phyloP scores from a whole-genome alignment of 2,888 invertebrate species.

The Lamellibrachia satsuma region DNA sequence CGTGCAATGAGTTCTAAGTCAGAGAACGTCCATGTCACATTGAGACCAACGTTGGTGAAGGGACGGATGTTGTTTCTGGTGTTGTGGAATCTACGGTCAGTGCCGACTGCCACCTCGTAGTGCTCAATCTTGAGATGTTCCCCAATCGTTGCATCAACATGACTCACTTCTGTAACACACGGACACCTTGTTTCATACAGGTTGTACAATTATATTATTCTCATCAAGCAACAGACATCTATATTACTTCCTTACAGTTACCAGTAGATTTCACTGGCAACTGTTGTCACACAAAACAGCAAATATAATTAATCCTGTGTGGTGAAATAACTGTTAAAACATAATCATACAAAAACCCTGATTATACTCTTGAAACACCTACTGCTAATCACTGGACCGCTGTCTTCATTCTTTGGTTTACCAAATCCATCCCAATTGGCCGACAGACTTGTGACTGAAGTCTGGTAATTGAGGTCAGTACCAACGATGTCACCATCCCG shows the following conservation, averaged over 20 bases:
- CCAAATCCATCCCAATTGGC: conserved; percentile 57
- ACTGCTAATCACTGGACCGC: background rate
- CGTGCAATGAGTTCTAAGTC: conserved; percentile 43
- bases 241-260: too few species aligned
- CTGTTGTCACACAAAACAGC: too few species aligned
- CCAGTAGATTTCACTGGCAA: too few species aligned
- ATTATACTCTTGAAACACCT: background rate
- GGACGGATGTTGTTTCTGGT: too few species aligned
- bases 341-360: background rate
- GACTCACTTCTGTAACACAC: background rate
- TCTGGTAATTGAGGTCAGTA: conserved; percentile 44
- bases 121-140: conserved; percentile 42
- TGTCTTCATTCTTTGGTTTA: background rate
- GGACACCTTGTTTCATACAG: too few species aligned
- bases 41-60: conserved; percentile 47
- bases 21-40: conserved; percentile 45
- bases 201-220: background rate
- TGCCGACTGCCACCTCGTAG: conserved; percentile 50
- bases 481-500: conserved; percentile 47
- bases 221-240: too few species aligned
- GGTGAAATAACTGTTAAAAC: too few species aligned
- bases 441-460: conserved; percentile 42
- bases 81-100: conserved; percentile 47
- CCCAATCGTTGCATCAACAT: conserved; percentile 30
- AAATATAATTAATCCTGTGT: too few species aligned